Evolutionary conservation across 2,797 vertebrate species (phyloP).

Genomic region (Nyctibius grandis): DNA sequence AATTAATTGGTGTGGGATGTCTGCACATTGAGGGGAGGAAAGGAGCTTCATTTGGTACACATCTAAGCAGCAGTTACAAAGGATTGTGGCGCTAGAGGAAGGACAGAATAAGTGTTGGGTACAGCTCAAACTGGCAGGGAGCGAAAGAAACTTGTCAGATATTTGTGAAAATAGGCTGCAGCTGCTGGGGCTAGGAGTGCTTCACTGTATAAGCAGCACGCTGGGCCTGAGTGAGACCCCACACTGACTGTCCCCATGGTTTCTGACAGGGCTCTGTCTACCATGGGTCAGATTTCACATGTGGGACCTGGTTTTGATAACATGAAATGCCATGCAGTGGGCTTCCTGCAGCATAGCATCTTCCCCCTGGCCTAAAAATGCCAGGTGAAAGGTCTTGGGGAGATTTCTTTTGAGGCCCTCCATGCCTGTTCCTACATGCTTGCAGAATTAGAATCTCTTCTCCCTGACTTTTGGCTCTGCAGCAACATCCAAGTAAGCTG

Average conservation of each 20-base stretch:
- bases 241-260: background rate
- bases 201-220: slow-evolving; percentile 29
- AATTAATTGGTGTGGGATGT: slow-evolving; percentile 75
- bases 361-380: background rate
- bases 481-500: background rate
- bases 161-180: slow-evolving; percentile 79
- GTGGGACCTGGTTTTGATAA: background rate
- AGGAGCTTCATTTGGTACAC: slow-evolving; percentile 46
- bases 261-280: slow-evolving; percentile 40
- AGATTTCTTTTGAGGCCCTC: background rate
- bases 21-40: slow-evolving; percentile 52
- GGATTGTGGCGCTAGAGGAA: slow-evolving; percentile 49
- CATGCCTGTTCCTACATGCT: background rate
- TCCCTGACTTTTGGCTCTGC: background rate
- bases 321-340: background rate
- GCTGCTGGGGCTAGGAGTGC: slow-evolving; percentile 67
- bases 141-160: slow-evolving; percentile 76
- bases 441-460: background rate
- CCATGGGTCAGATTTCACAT: slow-evolving; percentile 55
- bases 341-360: background rate
- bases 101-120: slow-evolving; percentile 63
- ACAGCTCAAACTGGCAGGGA: slow-evolving; percentile 60
- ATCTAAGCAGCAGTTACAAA: slow-evolving; percentile 57
- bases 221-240: background rate
- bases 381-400: background rate